A percentile compares a stretch with the other conserved stretches of the same genome.
Conservation (phyloP, 2,888 invertebrate genomes). For the Thymelicus acteon region DNA sequence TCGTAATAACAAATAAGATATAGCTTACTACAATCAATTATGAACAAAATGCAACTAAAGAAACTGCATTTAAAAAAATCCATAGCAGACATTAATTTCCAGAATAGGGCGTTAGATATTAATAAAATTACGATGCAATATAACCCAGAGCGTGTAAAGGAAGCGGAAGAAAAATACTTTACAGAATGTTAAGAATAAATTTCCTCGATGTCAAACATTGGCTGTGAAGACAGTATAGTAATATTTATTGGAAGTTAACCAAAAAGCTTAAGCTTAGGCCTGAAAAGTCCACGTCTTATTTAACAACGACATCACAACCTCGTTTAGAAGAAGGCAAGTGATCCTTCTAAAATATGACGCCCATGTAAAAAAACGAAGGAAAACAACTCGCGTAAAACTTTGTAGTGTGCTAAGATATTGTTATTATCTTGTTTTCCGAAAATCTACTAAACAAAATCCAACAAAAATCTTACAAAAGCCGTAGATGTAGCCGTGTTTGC, state of each 20-base stretch:
- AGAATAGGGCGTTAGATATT: conserved; percentile 2
- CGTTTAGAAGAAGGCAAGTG: too few species aligned
- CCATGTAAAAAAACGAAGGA: not conserved
- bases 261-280: too few species aligned
- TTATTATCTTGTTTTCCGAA: not conserved
- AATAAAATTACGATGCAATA: conserved; percentile 11
- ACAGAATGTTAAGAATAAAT: conserved; percentile 5
- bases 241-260: not conserved
- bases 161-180: conserved; percentile 20
- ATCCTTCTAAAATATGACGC: not conserved
- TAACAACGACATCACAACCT: too few species aligned
- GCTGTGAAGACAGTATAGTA: not conserved
- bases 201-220: not conserved
- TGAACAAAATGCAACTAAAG: not conserved
- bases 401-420: not conserved
- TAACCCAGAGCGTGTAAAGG: conserved; percentile 8
- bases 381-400: not conserved
- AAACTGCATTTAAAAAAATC: conserved; percentile 1
- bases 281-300: too few species aligned
- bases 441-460: not conserved
- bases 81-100: conserved; percentile 20
- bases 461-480: not conserved
- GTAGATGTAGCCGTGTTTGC: not conserved
- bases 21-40: too few species aligned
- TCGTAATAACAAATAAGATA: too few species aligned